phyloP scores from a whole-genome alignment of 2,888 invertebrate species.

The Latheticus oryzae region DNA sequence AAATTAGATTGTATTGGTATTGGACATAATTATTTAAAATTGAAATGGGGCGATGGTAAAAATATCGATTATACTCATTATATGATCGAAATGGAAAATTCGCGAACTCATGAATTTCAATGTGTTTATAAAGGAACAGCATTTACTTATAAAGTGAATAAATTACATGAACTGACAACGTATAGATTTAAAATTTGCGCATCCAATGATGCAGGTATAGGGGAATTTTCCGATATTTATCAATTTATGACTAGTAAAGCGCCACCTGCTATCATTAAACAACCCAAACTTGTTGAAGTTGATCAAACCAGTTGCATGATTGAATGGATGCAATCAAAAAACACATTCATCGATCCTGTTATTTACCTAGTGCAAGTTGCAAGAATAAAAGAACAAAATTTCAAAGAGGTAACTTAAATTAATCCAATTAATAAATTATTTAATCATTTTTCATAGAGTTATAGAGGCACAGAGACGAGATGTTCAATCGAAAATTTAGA shows the following conservation, averaged over 20 bases:
- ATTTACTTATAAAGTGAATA: slow-evolving; percentile 84
- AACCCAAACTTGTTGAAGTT: slow-evolving; percentile 73
- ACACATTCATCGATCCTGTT: slow-evolving; percentile 73
- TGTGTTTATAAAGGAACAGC: slow-evolving; percentile 81
- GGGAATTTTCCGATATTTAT: slow-evolving; percentile 79
- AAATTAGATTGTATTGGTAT: slow-evolving; percentile 76
- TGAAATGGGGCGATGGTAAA: slow-evolving; percentile 86
- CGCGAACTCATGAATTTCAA: slow-evolving; percentile 74
- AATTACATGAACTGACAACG: slow-evolving; percentile 82
- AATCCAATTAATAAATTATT: not conserved
- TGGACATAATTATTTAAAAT: slow-evolving; percentile 83
- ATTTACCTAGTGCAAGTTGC: slow-evolving; percentile 81
- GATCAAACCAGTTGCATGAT: slow-evolving; percentile 70
- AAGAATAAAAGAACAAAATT: slow-evolving; percentile 72
- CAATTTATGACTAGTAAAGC: slow-evolving; percentile 81
- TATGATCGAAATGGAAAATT: slow-evolving; percentile 85
- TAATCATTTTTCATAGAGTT: slow-evolving; percentile 70
- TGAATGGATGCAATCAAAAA: slow-evolving; percentile 75
- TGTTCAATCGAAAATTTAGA: slow-evolving; percentile 77
- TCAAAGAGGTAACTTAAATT: slow-evolving; percentile 69
- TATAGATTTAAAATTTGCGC: slow-evolving; percentile 90
- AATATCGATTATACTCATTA: slow-evolving; percentile 81
- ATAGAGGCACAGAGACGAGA: slow-evolving; percentile 73
- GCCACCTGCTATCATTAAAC: slow-evolving; percentile 83
- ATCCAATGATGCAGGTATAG: slow-evolving; percentile 86